Evolutionary conservation across 2,113 vertebrate genomes (phyloP), one percentile per base, ranked within the genome.

Genomic region (Macroglossus sobrinus): DNA sequence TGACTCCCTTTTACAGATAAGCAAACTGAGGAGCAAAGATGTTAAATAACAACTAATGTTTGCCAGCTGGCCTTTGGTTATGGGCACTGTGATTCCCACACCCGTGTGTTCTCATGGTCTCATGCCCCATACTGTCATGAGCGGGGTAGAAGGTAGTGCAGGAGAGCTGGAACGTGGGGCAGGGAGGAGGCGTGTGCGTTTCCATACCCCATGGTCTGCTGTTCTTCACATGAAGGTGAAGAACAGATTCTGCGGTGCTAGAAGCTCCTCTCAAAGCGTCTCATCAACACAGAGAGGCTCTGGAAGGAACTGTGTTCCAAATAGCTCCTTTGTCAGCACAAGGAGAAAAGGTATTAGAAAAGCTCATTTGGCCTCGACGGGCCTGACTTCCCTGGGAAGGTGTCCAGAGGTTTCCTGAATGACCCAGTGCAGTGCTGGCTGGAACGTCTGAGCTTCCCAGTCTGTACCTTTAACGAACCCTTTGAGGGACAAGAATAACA

Each of bases 141-240:
- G 1, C 16, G 14, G 68, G 61, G 24, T 0, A 71, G 72, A 4
- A 82, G 80, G 26, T 10, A 61, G 75, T 1, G 16, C 0, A 0
- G 40, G 38, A n/a, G 43, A 28, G n/a, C 16, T 28, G 26, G 63
- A 5, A 6, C 8, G 0, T 0, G 0, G 3, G 71, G n/a, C 69
- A 3, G 14, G 6, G 55, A 57, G 21, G 21, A 33, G 35, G 7
- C 0, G 0, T 8, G 28, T 30, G 1, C 0, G 0, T 4, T 13
- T 3, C 10, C 16, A 9, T 0, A 3, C 4, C 22, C 19, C 2
- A 6, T 4, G 22, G 43, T 50, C 85, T 47, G 2, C 6, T 1
- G 3, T 24, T 13, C 24, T 24, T 13, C 24, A 2, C 0, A 0
- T 10, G 24, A 33, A 69, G n/a, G 28, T 30, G 28, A 74, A 12